Evolutionary conservation across 1,140 invertebrate species (phyloP).

Genomic region (Orchestia grillus): DNA sequence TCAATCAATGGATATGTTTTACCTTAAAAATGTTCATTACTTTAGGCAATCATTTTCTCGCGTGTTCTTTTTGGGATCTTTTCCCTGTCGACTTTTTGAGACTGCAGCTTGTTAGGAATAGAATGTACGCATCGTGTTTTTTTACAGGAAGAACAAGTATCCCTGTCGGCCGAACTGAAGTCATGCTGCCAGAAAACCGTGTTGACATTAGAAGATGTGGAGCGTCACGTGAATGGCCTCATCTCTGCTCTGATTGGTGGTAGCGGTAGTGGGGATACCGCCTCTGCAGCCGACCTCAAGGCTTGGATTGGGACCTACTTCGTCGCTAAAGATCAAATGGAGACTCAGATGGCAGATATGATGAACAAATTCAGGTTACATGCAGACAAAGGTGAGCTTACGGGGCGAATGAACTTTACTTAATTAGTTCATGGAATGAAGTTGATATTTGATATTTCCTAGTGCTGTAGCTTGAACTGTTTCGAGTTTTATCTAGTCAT

Average conservation of each 20-base stretch:
- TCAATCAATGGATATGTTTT: not conserved
- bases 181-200: constrained; percentile 69
- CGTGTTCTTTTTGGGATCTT: too few species aligned
- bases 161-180: constrained; percentile 67
- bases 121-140: constrained; percentile 22
- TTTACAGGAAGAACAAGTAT: constrained; percentile 58
- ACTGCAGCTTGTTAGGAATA: not conserved
- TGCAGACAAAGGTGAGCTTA: not conserved
- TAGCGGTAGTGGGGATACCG: constrained; percentile 39
- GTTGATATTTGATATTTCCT: not conserved
- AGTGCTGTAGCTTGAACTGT: not conserved
- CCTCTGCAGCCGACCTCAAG: constrained; percentile 71
- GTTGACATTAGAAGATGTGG: constrained; percentile 60
- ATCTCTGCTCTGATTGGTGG: constrained; percentile 68
- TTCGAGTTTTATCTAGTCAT: not conserved
- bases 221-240: constrained; percentile 55
- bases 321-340: constrained; percentile 73
- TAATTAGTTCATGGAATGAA: too few species aligned
- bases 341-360: constrained; percentile 69
- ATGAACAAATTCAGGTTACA: not conserved
- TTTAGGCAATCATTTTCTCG: too few species aligned
- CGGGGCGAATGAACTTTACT: not conserved
- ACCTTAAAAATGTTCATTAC: too few species aligned
- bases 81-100: too few species aligned
- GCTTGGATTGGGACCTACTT: constrained; percentile 73